A percentile compares a stretch with the other conserved stretches of the same genome.
Conservation (phyloP, 2,113 vertebrate genomes). For the Kobus ellipsiprymnus region DNA sequence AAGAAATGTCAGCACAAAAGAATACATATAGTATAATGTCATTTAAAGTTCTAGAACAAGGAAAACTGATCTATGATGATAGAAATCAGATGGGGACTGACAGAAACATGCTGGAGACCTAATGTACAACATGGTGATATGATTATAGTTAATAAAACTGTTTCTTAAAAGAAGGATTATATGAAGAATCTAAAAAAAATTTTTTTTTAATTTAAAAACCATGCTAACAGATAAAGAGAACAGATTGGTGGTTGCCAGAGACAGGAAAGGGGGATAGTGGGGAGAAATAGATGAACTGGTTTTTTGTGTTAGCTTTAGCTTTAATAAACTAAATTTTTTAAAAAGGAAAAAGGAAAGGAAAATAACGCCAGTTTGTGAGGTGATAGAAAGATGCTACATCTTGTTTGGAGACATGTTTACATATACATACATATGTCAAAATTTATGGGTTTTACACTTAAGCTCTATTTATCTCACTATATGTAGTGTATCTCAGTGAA, state of each 20-base stretch:
- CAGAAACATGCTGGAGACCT: background rate
- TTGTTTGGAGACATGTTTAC: background rate
- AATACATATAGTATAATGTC: background rate
- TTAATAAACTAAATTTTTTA: background rate
- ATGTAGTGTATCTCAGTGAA: background rate
- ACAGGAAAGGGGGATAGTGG: background rate
- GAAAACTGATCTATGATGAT: background rate
- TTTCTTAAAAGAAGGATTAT: background rate
- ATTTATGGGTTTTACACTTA: background rate
- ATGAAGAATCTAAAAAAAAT: background rate
- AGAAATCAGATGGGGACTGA: background rate
- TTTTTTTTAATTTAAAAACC: background rate
- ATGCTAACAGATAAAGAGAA: background rate
- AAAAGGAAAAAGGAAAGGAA: background rate
- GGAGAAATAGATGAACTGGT: background rate
- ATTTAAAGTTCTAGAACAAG: slow-evolving; percentile 8
- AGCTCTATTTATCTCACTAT: background rate
- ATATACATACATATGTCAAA: background rate
- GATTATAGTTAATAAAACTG: background rate
- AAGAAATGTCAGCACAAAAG: background rate
- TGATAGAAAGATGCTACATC: background rate
- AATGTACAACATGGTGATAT: background rate
- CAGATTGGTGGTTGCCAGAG: background rate
- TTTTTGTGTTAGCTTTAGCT: background rate
- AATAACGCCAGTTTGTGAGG: background rate